These are phyloP conservation scores for Deroplatys truncata DNA, from an alignment of 2,888 invertebrate genomes.

Conservation along the genomic window DNA sequence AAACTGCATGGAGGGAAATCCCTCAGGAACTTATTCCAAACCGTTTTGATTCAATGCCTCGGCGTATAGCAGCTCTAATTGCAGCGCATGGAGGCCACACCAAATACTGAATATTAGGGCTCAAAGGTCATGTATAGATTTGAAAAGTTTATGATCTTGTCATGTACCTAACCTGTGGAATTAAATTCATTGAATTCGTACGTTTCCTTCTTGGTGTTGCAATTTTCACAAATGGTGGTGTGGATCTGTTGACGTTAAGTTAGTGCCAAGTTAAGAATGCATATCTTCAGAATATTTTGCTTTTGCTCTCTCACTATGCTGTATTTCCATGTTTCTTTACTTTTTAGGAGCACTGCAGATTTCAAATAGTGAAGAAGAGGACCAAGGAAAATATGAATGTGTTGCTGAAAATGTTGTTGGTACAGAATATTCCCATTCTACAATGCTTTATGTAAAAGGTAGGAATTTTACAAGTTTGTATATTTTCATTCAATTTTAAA, in stretches of 20 bases:
- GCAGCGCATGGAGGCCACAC: too few species aligned
- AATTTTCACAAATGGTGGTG: too few species aligned
- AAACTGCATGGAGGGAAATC: too few species aligned
- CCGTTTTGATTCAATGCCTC: too few species aligned
- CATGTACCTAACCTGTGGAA: too few species aligned
- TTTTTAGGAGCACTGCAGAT: constrained; percentile 80
- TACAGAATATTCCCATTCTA: constrained; percentile 87
- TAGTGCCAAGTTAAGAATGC: not conserved
- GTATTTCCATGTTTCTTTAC: not conserved
- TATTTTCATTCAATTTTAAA: not conserved
- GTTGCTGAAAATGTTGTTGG: constrained; percentile 91
- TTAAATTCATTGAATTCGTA: too few species aligned
- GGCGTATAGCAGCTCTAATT: too few species aligned
- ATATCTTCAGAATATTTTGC: not conserved
- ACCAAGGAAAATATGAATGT: constrained; percentile 95
- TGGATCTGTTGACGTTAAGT: not conserved
- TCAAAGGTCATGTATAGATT: too few species aligned
- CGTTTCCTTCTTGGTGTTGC: too few species aligned
- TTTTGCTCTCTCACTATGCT: not conserved
- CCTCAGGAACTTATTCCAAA: too few species aligned
- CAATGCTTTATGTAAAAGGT: constrained; percentile 92
- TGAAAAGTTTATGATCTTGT: too few species aligned
- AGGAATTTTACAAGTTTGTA: constrained; percentile 35
- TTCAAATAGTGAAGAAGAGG: constrained; percentile 81
- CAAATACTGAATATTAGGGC: too few species aligned